phyloP scores from a whole-genome alignment of 2,888 invertebrate species.

The Homarus gammarus region DNA sequence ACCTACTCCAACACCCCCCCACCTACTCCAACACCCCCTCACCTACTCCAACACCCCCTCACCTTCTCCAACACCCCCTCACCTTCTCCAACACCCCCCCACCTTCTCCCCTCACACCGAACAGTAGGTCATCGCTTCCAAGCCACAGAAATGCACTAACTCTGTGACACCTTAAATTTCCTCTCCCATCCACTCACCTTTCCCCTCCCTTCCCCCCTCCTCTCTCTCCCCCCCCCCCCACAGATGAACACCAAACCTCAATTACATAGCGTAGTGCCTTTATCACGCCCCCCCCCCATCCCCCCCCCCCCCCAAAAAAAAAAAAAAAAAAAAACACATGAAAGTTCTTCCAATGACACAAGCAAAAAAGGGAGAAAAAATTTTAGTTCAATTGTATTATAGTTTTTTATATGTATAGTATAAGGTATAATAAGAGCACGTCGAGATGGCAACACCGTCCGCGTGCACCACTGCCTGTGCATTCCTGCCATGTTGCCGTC shows the following conservation, averaged over 20 bases:
- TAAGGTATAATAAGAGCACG: not conserved
- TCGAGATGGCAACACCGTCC: slow-evolving; percentile 41
- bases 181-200: too few relatives aligned
- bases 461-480: slow-evolving; percentile 42
- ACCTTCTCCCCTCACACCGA: slow-evolving; percentile 2
- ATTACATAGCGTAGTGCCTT: not conserved
- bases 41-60: slow-evolving; percentile 8
- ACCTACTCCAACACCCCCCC: not conserved
- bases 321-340: too few relatives aligned
- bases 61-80: not conserved
- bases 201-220: too few relatives aligned
- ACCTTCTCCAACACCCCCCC: not conserved
- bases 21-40: not conserved
- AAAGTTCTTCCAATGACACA: too few relatives aligned
- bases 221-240: not conserved
- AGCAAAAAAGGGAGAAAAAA: too few relatives aligned
- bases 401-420: too few relatives aligned
- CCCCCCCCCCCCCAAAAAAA: too few relatives aligned
- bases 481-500: slow-evolving; percentile 40
- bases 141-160: slow-evolving; percentile 40
- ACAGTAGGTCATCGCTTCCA: slow-evolving; percentile 24
- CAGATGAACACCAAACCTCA: not conserved
- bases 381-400: too few relatives aligned
- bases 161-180: slow-evolving; percentile 15
- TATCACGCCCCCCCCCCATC: not conserved